Percentiles rank a stretch among this genome's conserved stretches.
Conservation (phyloP, 2,797 vertebrate species). For the Pangasius sanitwongsei region DNA sequence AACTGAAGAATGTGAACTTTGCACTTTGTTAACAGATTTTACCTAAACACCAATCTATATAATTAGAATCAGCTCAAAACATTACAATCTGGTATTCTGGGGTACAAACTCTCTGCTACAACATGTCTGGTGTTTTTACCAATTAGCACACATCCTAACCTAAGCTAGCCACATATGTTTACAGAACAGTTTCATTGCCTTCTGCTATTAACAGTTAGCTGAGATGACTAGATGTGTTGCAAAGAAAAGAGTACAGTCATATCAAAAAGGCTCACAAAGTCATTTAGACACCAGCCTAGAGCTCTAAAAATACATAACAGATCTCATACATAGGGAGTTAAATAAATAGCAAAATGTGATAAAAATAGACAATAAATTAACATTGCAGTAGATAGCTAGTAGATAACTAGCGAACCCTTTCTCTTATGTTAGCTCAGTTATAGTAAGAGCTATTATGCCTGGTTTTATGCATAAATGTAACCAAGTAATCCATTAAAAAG, state of each 20-base stretch:
- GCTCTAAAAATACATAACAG: not conserved
- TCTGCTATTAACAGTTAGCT: not conserved
- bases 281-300: not conserved
- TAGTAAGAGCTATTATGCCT: not conserved
- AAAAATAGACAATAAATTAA: not conserved
- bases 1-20: not conserved
- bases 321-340: not conserved
- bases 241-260: not conserved
- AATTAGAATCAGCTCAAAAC: not conserved
- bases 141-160: conserved; percentile 1
- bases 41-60: not conserved
- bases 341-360: not conserved
- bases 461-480: not conserved
- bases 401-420: not conserved
- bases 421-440: not conserved
- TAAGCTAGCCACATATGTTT: not conserved
- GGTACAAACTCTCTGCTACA: not conserved
- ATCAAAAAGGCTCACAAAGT: not conserved
- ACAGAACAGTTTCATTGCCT: not conserved
- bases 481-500: not conserved
- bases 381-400: not conserved
- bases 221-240: not conserved
- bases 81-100: not conserved
- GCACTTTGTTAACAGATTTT: not conserved
- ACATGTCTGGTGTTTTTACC: not conserved